Evolutionary conservation across 2,888 invertebrate genomes (phyloP).

Genomic region (Cinara cedri): DNA sequence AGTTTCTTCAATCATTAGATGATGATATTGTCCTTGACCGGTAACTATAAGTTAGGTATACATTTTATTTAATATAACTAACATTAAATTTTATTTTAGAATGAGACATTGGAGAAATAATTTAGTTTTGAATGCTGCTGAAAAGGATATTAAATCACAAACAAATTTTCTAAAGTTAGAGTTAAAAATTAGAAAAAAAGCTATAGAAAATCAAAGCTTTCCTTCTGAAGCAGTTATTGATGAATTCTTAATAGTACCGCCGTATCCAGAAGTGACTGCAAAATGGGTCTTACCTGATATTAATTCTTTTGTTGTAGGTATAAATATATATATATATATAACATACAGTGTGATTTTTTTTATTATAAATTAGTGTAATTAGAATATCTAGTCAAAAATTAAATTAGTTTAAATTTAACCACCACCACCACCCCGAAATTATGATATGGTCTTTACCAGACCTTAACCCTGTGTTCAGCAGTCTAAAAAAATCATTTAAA

Average conservation of each 20-base stretch:
- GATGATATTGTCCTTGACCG: conserved; percentile 72
- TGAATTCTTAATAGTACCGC: conserved; percentile 69
- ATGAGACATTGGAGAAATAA: conserved; percentile 72
- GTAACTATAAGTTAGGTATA: conserved; percentile 63
- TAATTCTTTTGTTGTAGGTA: conserved; percentile 41
- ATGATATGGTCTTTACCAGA: too few relatives aligned
- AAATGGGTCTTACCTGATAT: conserved; percentile 49
- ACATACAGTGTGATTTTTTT: too few relatives aligned
- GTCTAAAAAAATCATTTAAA: too few relatives aligned
- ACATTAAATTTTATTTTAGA: conserved; percentile 62
- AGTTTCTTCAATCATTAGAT: conserved; percentile 71
- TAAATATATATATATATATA: neutral
- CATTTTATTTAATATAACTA: conserved; percentile 22
- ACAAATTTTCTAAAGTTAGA: conserved; percentile 66
- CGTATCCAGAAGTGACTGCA: conserved; percentile 11
- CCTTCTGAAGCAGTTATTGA: conserved; percentile 76
- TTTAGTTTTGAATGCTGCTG: conserved; percentile 60
- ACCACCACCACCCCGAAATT: too few relatives aligned
- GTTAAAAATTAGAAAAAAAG: conserved; percentile 72
- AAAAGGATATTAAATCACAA: conserved; percentile 42
- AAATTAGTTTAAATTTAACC: too few relatives aligned
- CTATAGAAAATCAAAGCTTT: conserved; percentile 70
- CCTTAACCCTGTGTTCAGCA: too few relatives aligned
- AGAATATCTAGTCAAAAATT: too few relatives aligned
- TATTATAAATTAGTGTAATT: too few relatives aligned